These are phyloP conservation scores for Nothocercus julius DNA, from an alignment of 2,113 vertebrate species.

Conservation along the genomic window DNA sequence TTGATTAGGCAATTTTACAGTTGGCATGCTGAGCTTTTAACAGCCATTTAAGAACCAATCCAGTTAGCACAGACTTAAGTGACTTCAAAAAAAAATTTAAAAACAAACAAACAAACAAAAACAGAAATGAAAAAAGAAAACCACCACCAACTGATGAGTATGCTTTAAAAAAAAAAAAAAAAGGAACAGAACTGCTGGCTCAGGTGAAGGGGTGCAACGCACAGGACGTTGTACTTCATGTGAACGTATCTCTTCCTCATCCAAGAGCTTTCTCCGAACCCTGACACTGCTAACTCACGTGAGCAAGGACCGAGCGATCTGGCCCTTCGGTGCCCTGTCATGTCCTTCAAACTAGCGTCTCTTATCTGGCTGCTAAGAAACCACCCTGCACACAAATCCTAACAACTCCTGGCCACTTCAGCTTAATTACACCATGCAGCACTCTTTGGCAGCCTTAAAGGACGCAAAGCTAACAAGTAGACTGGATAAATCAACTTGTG, in stretches of 20 bases:
- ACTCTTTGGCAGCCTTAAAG: slow-evolving; percentile 12
- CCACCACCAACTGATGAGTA: neutral
- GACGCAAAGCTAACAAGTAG: slow-evolving; percentile 4
- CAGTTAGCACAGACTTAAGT: neutral
- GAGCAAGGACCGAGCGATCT: neutral
- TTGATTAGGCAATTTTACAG: slow-evolving; percentile 25
- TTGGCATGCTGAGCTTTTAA: slow-evolving; percentile 9
- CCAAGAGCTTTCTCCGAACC: neutral
- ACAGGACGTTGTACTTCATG: neutral
- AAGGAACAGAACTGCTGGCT: neutral
- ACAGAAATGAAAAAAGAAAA: too few relatives aligned
- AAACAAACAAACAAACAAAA: too few relatives aligned
- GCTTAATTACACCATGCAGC: neutral
- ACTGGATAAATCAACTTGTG: slow-evolving; percentile 7
- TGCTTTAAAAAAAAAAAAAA: neutral
- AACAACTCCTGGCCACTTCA: neutral
- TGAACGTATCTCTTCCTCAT: neutral
- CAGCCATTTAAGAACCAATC: neutral
- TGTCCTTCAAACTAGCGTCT: neutral
- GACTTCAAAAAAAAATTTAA: neutral
- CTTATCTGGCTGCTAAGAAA: slow-evolving; percentile 54
- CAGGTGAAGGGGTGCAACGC: neutral
- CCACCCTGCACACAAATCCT: neutral
- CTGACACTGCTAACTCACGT: rapidly evolving
- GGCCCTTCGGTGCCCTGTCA: neutral